Evolutionary conservation across 2,888 invertebrate genomes (phyloP).

Genomic region (Latrodectus hesperus): DNA sequence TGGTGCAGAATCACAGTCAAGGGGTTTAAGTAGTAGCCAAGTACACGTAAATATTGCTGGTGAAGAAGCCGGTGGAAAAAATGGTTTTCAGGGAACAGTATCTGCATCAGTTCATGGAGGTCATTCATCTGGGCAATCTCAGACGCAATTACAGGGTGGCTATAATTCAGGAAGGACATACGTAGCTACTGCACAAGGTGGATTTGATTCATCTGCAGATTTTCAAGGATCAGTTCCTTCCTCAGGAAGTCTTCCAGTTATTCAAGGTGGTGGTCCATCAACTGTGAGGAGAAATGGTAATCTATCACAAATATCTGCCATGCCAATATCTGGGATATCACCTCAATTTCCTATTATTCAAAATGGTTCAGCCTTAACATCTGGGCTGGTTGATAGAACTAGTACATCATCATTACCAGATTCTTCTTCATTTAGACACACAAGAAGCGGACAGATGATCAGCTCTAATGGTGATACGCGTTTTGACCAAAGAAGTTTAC

Average conservation of each 20-base stretch:
- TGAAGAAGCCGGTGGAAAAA: slow-evolving; percentile 15
- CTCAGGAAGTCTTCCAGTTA: slow-evolving; percentile 21
- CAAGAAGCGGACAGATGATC: neutral
- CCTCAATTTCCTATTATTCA: neutral
- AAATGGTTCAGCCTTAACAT: neutral
- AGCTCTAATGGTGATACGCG: neutral
- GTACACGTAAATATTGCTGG: slow-evolving; percentile 62
- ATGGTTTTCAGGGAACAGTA: slow-evolving; percentile 59
- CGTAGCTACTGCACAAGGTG: slow-evolving; percentile 59
- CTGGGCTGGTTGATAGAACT: neutral
- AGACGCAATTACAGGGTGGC: slow-evolving; percentile 64
- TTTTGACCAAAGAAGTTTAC: neutral
- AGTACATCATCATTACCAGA: neutral
- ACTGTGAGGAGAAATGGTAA: neutral
- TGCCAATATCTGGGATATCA: neutral
- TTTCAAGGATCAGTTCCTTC: slow-evolving; percentile 37
- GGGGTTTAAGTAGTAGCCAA: slow-evolving; percentile 59
- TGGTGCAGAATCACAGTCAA: slow-evolving; percentile 64
- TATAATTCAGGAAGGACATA: slow-evolving; percentile 63
- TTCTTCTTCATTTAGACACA: neutral
- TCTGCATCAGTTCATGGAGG: slow-evolving; percentile 62
- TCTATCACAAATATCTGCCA: neutral
- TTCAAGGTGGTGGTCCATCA: neutral
- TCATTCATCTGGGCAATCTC: slow-evolving; percentile 50
- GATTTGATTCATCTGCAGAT: slow-evolving; percentile 45